Base-by-base conservation (phyloP, 2,113 vertebrate species). In the Oenanthe oenanthe region DNA sequence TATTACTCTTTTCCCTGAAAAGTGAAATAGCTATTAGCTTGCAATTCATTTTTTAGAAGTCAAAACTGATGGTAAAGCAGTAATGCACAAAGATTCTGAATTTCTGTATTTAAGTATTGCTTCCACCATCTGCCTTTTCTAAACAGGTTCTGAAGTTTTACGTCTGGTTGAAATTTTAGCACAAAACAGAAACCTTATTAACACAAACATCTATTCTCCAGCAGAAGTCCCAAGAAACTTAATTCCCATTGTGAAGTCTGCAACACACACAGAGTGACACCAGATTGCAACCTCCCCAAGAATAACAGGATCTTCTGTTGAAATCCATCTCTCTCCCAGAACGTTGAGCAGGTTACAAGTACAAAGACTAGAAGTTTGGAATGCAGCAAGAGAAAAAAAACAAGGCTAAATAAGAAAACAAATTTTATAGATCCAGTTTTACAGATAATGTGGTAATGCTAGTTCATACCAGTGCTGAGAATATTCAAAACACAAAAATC, bases 391-490 rank as follows among this genome's bases (percentile, higher is more conserved):
- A 89, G 36, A 53, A 29, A 95, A 67, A 51, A 90, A 71, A 0
- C 31, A 84, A 61, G 10, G 28, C 68, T 53, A 80, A 92, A 19
- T 70, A 81, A 54, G 47, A 76, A 92, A 80, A 32, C 19, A 65
- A 67, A 72, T n/a, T 88, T 83, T 93, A 92, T 62, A 85, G 34
- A 83, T 62, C 67, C 53, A 84, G 57, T 89, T 90, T 90, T 90
- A 89, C 17, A 86, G 74, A 57, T 16, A 17, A 28, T 3, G 4
- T 61, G n/a, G n/a, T 42, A 93, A 72, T 56, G 12, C 15, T 25
- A 54, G 42, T 70, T 85, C 45, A 65, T 50, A 83, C 15, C 50
- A 53, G 21, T 21, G 42, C 8, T 48, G 28, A 29, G 17, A 50
- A 43, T 42, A 66, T 28, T 63, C 10, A 63, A 67, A 91, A 60